Percentiles rank a stretch among this genome's conserved stretches.
Evolutionary conservation across 2,888 invertebrate species (phyloP).

Genomic region (Lumbricus terrestris): DNA sequence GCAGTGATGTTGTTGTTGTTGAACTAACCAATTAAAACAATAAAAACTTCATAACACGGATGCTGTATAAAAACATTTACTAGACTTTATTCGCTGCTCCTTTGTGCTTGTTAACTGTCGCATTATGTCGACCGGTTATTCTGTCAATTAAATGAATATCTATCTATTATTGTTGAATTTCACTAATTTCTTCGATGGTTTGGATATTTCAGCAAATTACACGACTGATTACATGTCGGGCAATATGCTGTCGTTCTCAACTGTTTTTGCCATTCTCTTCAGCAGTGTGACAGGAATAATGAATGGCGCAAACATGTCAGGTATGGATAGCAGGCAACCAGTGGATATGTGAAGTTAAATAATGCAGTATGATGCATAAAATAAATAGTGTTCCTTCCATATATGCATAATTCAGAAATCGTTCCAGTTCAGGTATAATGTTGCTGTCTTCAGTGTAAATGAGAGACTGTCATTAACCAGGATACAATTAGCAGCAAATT

Average conservation of each 20-base stretch:
- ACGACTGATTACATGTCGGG: conserved; percentile 73
- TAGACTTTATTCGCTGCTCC: no score
- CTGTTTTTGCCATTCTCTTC: conserved; percentile 95
- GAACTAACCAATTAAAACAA: no score
- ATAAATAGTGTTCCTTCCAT: background rate
- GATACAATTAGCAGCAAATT: background rate
- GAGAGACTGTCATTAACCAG: background rate
- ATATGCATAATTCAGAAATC: background rate
- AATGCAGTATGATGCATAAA: background rate
- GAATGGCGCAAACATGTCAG: conserved; percentile 98
- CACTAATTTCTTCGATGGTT: background rate
- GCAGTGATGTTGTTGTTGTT: background rate
- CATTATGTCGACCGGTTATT: no score
- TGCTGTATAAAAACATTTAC: no score
- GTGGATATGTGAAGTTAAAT: background rate
- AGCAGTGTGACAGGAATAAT: conserved; percentile 98
- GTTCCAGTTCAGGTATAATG: background rate
- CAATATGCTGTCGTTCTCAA: conserved; percentile 76
- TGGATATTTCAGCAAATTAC: conserved; percentile 50
- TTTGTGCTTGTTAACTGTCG: no score
- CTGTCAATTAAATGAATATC: no score
- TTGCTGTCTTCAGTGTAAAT: background rate
- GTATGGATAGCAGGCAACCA: conserved; percentile 45
- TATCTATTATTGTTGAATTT: background rate
- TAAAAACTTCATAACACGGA: no score